Evolutionary conservation across 2,797 vertebrate genomes (phyloP).

Genomic region (Alexandromys oeconomus): DNA sequence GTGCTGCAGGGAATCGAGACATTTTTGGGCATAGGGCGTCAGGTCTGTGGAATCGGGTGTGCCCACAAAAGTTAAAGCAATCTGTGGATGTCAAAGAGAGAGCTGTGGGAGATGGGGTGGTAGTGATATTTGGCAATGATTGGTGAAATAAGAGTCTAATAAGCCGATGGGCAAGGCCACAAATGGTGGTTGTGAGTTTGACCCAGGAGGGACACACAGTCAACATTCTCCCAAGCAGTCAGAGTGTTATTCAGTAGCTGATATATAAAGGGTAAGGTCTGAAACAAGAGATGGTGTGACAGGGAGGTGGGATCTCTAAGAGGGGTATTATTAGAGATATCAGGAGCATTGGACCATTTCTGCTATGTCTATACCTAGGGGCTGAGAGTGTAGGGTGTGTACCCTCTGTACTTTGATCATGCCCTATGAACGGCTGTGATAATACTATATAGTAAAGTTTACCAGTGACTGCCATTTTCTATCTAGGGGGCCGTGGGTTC

Average conservation of each 20-base stretch:
- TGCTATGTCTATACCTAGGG: background rate
- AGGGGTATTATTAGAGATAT: background rate
- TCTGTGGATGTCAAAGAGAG: background rate
- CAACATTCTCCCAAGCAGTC: background rate
- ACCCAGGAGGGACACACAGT: background rate
- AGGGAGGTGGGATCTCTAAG: background rate
- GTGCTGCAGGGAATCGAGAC: background rate
- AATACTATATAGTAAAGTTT: background rate
- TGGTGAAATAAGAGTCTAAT: background rate
- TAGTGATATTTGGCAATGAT: background rate
- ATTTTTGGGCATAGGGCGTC: background rate
- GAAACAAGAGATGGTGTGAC: background rate
- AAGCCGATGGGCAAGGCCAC: background rate
- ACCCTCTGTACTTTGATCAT: background rate
- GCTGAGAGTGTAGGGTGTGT: background rate
- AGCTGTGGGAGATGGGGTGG: background rate
- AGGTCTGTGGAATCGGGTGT: background rate
- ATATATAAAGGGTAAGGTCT: background rate
- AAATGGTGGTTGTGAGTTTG: background rate
- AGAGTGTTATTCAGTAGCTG: background rate
- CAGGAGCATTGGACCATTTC: background rate
- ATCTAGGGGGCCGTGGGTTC: background rate
- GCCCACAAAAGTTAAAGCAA: background rate
- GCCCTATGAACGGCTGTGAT: background rate
- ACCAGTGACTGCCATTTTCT: background rate